Conservation (phyloP, 2,797 vertebrate genomes). For the Malurus leucopterus region DNA sequence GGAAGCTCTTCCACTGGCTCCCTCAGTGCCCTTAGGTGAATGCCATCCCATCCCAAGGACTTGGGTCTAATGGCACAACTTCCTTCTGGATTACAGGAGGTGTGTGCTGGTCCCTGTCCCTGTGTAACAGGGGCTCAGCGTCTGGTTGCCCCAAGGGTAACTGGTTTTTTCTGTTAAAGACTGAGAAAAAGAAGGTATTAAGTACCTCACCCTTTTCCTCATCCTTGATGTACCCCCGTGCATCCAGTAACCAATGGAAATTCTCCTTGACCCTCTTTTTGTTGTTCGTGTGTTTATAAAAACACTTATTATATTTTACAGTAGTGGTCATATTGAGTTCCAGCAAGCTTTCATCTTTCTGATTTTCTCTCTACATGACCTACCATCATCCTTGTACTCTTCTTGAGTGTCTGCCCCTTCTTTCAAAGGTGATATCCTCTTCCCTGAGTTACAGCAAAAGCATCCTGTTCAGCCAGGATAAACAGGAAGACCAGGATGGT, state of each 20-base stretch:
- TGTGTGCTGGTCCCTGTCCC: not conserved
- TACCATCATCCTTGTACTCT: not conserved
- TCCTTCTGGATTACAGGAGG: not conserved
- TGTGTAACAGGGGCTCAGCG: not conserved
- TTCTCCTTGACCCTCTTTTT: not conserved
- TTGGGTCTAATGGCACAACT: not conserved
- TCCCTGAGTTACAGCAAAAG: not conserved
- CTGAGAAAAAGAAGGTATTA: not conserved
- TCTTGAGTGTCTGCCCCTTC: not conserved
- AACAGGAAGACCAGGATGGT: not conserved
- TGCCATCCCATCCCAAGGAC: not conserved
- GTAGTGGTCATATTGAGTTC: not conserved
- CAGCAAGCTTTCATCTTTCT: not conserved
- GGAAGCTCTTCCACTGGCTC: not conserved
- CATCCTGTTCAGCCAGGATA: not conserved
- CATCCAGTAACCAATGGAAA: accelerated
- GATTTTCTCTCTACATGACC: not conserved
- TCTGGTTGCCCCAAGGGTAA: not conserved
- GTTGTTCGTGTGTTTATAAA: not conserved
- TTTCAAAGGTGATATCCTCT: not conserved
- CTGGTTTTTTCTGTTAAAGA: not conserved
- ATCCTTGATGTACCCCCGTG: not conserved
- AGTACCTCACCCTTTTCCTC: not conserved
- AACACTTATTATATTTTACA: not conserved
- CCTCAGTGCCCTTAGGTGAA: not conserved